Conservation (phyloP, 2,797 vertebrate species). For the Melanotaenia parkinsoni region DNA sequence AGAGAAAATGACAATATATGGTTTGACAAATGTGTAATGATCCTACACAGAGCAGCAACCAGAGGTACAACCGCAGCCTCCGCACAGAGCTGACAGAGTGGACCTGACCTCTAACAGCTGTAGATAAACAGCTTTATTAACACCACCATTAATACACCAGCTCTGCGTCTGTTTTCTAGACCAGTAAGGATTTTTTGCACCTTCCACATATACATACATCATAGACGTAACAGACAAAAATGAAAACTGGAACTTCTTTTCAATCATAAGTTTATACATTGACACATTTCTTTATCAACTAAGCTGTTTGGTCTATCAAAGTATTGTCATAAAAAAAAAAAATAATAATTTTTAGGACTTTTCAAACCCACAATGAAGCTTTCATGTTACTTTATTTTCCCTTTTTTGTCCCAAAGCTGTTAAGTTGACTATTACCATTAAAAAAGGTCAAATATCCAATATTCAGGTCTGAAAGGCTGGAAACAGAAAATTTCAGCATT, state of each 20-base stretch:
- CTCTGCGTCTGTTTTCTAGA: slow-evolving; percentile 6
- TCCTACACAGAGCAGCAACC: slow-evolving; percentile 4
- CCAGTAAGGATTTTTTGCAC: slow-evolving; percentile 21
- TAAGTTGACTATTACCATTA: neutral
- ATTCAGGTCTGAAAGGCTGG: neutral
- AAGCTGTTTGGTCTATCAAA: neutral
- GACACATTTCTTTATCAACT: neutral
- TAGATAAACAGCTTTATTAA: neutral
- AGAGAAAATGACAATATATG: neutral
- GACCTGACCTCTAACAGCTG: slow-evolving; percentile 26
- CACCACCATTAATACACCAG: slow-evolving; percentile 18
- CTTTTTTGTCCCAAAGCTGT: neutral
- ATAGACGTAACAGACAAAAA: neutral
- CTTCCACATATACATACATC: too few relatives aligned
- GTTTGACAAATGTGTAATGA: slow-evolving; percentile 3
- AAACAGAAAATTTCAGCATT: neutral
- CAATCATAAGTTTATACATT: neutral
- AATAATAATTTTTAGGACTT: neutral
- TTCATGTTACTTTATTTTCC: neutral
- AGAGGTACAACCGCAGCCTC: slow-evolving; percentile 16
- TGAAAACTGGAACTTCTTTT: neutral
- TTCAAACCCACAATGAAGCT: neutral
- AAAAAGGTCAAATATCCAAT: neutral
- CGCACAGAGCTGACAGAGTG: slow-evolving; percentile 21
- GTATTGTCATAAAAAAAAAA: neutral